Evolutionary conservation across 2,888 invertebrate species (phyloP).

Genomic region (Eupeodes latifasciatus): DNA sequence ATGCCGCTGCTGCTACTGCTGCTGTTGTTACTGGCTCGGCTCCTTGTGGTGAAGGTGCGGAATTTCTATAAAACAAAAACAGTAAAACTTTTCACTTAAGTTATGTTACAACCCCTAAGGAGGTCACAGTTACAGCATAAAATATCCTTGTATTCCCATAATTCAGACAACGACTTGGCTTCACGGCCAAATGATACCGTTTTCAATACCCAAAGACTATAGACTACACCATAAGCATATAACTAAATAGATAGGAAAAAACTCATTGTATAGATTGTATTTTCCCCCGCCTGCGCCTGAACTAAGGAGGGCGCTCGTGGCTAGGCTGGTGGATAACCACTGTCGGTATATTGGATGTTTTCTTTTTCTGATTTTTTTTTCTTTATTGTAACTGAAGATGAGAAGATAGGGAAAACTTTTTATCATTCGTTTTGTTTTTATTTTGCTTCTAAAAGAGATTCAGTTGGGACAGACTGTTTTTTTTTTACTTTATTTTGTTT

Average conservation of each 20-base stretch:
- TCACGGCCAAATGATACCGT: constrained; percentile 70
- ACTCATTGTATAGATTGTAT: constrained; percentile 42
- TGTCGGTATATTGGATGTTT: constrained; percentile 16
- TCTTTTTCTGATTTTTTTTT: neutral
- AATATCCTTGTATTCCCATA: constrained; percentile 72
- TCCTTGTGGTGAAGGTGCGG: constrained; percentile 20
- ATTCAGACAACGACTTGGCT: constrained; percentile 72
- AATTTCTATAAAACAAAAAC: constrained; percentile 60
- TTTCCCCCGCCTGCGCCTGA: neutral
- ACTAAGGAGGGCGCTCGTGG: constrained; percentile 42
- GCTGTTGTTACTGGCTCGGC: constrained; percentile 2
- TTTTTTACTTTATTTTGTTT: constrained; percentile 18
- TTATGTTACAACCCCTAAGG: constrained; percentile 74
- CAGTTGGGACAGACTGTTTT: constrained; percentile 65
- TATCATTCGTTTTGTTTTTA: constrained; percentile 70
- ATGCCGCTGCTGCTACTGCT: neutral
- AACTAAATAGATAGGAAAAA: neutral
- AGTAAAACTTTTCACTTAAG: constrained; percentile 75
- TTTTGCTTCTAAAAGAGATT: constrained; percentile 57
- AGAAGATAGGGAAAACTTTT: constrained; percentile 67
- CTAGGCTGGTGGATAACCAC: constrained; percentile 69
- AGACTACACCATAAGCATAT: neutral
- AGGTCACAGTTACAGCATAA: constrained; percentile 74
- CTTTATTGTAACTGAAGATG: constrained; percentile 7
- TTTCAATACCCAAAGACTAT: constrained; percentile 58